Percentiles rank a stretch among this genome's conserved stretches.
These are phyloP conservation scores for Tiliacea citrago DNA, from an alignment of 2,888 invertebrate species.

Conservation along the genomic window DNA sequence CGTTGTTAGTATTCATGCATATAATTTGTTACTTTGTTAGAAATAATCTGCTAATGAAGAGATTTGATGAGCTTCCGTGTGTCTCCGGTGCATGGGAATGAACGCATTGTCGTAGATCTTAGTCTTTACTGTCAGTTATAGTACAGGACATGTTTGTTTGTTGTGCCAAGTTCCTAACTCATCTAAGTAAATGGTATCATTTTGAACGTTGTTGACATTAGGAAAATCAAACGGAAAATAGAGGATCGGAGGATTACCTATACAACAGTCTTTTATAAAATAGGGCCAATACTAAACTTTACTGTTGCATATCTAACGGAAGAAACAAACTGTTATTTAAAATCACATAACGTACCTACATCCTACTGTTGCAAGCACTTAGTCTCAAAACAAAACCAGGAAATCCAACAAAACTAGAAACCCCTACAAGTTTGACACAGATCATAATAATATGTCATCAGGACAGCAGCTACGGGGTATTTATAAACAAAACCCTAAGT, in stretches of 20 bases:
- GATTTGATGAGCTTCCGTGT: conserved; percentile 40
- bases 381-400: conserved; percentile 3
- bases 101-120: conserved; percentile 8
- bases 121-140: conserved; percentile 32
- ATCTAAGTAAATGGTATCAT: neutral
- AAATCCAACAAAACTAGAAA: conserved; percentile 1
- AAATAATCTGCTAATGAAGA: conserved; percentile 39
- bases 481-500: neutral
- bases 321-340: conserved; percentile 11
- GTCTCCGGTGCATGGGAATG: conserved; percentile 9
- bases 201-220: neutral
- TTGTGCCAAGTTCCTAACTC: conserved; percentile 7
- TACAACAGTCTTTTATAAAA: neutral
- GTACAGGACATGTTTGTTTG: neutral
- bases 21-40: conserved; percentile 18
- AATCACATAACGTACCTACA: neutral
- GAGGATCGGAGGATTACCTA: neutral
- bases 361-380: neutral
- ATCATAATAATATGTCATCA: conserved; percentile 2
- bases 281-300: no score
- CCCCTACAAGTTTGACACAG: neutral
- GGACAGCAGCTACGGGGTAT: neutral
- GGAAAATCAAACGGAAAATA: no score
- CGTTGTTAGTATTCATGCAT: conserved; percentile 25
- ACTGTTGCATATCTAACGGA: neutral